Conservation (phyloP, 2,797 vertebrate genomes). For the Emys orbicularis region DNA sequence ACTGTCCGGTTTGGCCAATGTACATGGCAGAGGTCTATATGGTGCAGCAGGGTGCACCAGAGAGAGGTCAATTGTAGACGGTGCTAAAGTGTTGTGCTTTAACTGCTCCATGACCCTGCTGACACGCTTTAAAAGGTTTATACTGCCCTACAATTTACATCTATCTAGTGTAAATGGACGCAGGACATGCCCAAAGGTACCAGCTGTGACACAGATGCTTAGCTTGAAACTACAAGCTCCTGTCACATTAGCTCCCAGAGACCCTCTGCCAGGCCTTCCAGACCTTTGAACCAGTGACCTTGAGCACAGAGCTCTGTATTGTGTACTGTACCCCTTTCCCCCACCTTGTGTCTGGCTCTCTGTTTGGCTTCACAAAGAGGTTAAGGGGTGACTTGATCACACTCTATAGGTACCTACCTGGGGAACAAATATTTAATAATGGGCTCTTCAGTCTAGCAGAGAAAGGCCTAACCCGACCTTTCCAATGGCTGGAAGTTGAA, state of each 20-base stretch:
- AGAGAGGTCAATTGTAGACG: not conserved
- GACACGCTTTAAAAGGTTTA: not conserved
- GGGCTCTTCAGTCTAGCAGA: not conserved
- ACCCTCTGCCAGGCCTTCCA: not conserved
- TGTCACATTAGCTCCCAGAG: not conserved
- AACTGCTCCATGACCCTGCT: not conserved
- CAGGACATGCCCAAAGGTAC: not conserved
- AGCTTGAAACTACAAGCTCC: not conserved
- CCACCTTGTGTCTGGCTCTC: not conserved
- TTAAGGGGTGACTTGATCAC: not conserved
- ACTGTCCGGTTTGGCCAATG: no score
- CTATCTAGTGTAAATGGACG: not conserved
- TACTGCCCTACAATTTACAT: not conserved
- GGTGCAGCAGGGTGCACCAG: not conserved
- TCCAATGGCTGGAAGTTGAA: not conserved
- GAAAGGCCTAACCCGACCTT: not conserved
- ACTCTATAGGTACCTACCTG: not conserved
- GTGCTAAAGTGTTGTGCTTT: not conserved
- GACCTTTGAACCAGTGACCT: not conserved
- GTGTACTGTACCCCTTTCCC: not conserved
- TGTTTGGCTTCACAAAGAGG: not conserved
- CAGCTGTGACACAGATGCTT: not conserved
- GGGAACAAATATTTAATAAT: not conserved
- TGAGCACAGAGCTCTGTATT: not conserved
- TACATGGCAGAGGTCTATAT: no score